These are phyloP conservation scores for Glaucomys volans DNA, from an alignment of 2,113 vertebrate genomes.

Conservation along the genomic window DNA sequence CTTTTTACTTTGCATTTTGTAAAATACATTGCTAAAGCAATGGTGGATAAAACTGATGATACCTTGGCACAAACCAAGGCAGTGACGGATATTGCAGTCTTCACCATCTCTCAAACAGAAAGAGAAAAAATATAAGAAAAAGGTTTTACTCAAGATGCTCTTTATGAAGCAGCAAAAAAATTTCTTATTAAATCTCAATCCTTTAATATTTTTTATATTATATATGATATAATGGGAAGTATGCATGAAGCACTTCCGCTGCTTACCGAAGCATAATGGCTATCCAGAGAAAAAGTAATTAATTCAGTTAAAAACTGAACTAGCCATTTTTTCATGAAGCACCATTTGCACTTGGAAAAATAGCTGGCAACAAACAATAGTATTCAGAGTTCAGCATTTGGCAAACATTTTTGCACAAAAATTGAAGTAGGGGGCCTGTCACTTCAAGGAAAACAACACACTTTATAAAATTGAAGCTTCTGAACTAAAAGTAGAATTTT, in stretches of 20 bases:
- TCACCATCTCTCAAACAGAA: neutral
- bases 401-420: conserved; percentile 37
- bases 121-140: neutral
- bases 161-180: neutral
- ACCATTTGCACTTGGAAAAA: conserved; percentile 28
- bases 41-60: neutral
- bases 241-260: neutral
- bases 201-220: neutral
- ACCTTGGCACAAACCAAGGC: conserved; percentile 1
- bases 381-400: conserved; percentile 4
- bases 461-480: conserved; percentile 46
- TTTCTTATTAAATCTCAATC: neutral
- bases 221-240: neutral
- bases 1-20: conserved; percentile 11
- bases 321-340: neutral
- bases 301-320: conserved; percentile 31
- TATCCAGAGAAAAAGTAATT: neutral
- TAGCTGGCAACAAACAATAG: neutral
- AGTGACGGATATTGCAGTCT: neutral
- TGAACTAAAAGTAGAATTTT: conserved; percentile 45
- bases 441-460: conserved; percentile 48
- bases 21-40: neutral
- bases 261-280: neutral
- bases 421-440: neutral
- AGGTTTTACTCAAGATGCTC: neutral